phyloP scores from a whole-genome alignment of 2,113 vertebrate genomes.

The Mustela lutreola region DNA sequence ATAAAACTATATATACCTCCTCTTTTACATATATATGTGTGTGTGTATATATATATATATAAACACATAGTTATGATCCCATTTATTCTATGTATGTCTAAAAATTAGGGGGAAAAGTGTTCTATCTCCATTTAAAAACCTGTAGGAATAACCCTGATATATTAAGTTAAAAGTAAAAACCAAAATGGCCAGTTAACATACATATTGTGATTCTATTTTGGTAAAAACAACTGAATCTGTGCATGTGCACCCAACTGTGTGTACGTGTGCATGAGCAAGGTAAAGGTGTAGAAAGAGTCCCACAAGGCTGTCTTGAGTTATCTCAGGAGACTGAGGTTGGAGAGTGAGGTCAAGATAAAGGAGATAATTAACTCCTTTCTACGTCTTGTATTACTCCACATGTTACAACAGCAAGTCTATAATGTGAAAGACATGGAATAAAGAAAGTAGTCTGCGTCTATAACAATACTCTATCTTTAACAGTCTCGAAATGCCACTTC shows the following conservation, averaged over 20 bases:
- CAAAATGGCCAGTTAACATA: constrained; percentile 10
- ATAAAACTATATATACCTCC: not conserved
- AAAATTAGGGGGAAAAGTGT: not conserved
- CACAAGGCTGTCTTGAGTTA: not conserved
- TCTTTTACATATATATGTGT: too few relatives aligned
- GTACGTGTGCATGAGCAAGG: not conserved
- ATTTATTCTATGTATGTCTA: not conserved
- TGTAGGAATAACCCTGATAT: not conserved
- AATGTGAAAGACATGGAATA: constrained; percentile 22
- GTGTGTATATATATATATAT: not conserved
- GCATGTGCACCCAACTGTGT: not conserved
- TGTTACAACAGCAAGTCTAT: not conserved
- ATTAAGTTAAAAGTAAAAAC: not conserved
- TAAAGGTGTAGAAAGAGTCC: not conserved
- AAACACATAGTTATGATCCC: not conserved
- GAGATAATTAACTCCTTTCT: not conserved
- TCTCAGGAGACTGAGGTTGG: not conserved
- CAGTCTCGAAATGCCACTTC: not conserved
- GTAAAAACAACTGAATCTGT: constrained; percentile 4
- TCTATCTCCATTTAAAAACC: not conserved
- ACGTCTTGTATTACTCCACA: not conserved
- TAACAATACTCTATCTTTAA: not conserved
- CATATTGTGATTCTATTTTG: not conserved
- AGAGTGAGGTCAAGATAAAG: not conserved
- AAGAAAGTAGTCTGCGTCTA: not conserved